Percentiles rank a stretch among this genome's conserved stretches.
phyloP scores from a whole-genome alignment of 1,140 invertebrate genomes.

The Pinna nobilis region DNA sequence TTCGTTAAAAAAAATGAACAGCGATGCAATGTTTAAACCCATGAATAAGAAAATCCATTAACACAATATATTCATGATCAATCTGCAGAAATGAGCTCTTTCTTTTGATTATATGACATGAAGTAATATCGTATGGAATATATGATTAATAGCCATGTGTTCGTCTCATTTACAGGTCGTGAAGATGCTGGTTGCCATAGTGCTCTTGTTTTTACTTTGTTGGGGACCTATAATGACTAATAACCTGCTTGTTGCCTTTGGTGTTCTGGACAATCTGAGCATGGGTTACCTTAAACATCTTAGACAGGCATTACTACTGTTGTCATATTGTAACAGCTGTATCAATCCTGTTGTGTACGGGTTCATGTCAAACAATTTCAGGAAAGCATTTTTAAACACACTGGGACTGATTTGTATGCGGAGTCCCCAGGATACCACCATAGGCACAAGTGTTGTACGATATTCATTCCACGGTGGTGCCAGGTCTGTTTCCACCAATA shows the following conservation, averaged over 20 bases:
- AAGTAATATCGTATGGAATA: too few relatives aligned
- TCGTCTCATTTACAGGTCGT: slow-evolving; percentile 72
- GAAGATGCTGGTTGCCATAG: slow-evolving; percentile 76
- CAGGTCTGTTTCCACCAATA: too few relatives aligned
- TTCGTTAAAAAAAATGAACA: too few relatives aligned
- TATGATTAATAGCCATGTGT: too few relatives aligned
- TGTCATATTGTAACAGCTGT: slow-evolving; percentile 78
- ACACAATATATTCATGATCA: too few relatives aligned
- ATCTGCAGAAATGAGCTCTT: too few relatives aligned
- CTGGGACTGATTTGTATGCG: slow-evolving; percentile 69
- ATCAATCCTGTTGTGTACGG: slow-evolving; percentile 87
- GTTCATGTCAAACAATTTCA: slow-evolving; percentile 88
- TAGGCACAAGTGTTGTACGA: too few relatives aligned
- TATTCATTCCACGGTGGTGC: too few relatives aligned
- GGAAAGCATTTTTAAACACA: slow-evolving; percentile 79
- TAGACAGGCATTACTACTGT: slow-evolving; percentile 81
- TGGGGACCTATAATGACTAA: slow-evolving; percentile 76
- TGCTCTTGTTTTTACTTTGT: slow-evolving; percentile 76
- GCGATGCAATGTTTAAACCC: too few relatives aligned
- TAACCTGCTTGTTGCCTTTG: slow-evolving; percentile 76
- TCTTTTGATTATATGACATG: too few relatives aligned
- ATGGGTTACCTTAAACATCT: slow-evolving; percentile 79
- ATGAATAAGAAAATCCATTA: too few relatives aligned
- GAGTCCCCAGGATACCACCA: too few relatives aligned
- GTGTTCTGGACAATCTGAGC: slow-evolving; percentile 76